Base-by-base conservation (phyloP, 2,113 vertebrate species). In the Phalacrocorax brasilianus region DNA sequence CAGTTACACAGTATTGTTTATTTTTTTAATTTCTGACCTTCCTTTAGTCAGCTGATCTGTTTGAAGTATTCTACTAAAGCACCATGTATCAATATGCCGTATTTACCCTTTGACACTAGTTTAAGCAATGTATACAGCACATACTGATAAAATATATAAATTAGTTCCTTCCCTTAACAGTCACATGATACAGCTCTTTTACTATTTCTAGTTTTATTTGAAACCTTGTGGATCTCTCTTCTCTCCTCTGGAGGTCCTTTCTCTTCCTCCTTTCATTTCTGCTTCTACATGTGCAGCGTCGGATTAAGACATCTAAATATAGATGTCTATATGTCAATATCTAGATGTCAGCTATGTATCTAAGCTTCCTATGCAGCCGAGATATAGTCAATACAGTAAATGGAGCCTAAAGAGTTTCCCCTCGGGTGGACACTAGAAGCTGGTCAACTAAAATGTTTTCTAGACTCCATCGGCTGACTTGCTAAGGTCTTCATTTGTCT, bases 1-100 rank as follows among this genome's bases (percentile, higher is more conserved):
- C 68, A 95, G 85, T 91, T 97, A 79, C 14, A 6, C 50, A 38
- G 8, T 47, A 67, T 76, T 95, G 75, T 83, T 95, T 85, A 73
- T 92, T 82, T 85, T 96, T 93, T 88, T 91, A 85, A 80, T 95
- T 87, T 88, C 71, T 94, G 45, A 93, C 92, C 76, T 89, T 93
- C 61, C n/a, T 91, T 85, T 94, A 62, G 56, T 86, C 87, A 70
- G 42, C n/a, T 97, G 59, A 91, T 92, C 28, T 88, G 26, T 96
- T 93, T 94, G 65, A 97, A 95, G n/a, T 86, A 59, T 82, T 93
- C 73, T 87, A 77, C 79, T 95, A 70, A 95, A 79, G 66, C 81
- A 81, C 14, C 35, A 9, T 91, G 44, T 87, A 91, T 75, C 42
- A 72, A 33, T 40, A 74, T 52, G 65, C 52, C 47, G 21, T 84